Base-by-base conservation (phyloP, 2,888 invertebrate genomes). In the Desoria tigrina region DNA sequence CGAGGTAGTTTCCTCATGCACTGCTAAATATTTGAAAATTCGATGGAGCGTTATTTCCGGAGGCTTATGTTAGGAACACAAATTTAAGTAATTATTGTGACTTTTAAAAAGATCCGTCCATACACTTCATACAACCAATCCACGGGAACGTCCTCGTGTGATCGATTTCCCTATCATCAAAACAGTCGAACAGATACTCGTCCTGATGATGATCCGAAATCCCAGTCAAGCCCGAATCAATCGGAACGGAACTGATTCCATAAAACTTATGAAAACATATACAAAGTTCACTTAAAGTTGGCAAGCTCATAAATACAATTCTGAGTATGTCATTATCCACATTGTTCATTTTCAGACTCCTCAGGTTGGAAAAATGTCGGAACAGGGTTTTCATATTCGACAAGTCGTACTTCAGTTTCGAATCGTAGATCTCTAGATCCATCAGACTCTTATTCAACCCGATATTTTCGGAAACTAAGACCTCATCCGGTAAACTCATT, bases 201-300 rank as follows among this genome's bases (percentile, higher is more conserved):
- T 69, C 68, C 14, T 57, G 62, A 56, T 59, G 59, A 42, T 27
- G 58, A 14, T 58, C 24, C 42, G 65, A 58, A 7, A 68, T 16
- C n/a, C 68, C 65, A 59, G 61, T 65, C 28, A 68, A 28, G 2
- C 65, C 69, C 54, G 57, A 42, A 45, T 69, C 69, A 51, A 66
- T 60, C 18, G 53, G 28, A 50, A 59, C 55, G 14, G 63, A 56
- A 9, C 60, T 65, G 16, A 63, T 57, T 1, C 69, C 69, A 45
- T 69, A 69, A 45, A 69, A 69, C 24, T 69, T 66, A 50, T 69
- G 69, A 50, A 66, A 69, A 32, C 65, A 66, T 9, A 62, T 63
- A 63, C 51, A 37, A 18, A 69, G 61, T 51, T 69, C 65, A 24
- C 51, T 37, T 21, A 69, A 26, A 16, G 56, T 26, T 11, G 66